These are phyloP conservation scores for Tretioscincus oriximinensis DNA, from an alignment of 2,113 vertebrate genomes.

Conservation along the genomic window DNA sequence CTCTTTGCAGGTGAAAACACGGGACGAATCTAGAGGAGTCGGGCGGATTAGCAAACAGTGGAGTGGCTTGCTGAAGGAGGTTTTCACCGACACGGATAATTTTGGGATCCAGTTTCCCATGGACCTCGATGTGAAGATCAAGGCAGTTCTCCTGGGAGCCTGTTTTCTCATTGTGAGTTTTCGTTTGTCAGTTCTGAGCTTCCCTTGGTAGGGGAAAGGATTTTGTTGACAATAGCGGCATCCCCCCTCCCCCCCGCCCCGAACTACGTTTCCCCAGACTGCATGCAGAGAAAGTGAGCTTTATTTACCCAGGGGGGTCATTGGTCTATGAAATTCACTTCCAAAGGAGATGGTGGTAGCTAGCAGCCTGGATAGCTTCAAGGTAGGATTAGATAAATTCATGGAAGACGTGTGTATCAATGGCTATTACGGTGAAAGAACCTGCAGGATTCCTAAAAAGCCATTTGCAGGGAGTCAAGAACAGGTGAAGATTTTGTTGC, in stretches of 20 bases:
- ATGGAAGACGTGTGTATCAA: too few relatives aligned
- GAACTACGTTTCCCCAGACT: too few relatives aligned
- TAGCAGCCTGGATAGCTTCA: too few relatives aligned
- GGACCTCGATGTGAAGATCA: constrained; percentile 87
- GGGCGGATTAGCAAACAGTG: constrained; percentile 90
- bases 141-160: constrained; percentile 87
- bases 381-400: too few relatives aligned
- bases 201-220: background rate
- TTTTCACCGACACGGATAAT: constrained; percentile 86
- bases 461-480: too few relatives aligned
- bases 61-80: constrained; percentile 82
- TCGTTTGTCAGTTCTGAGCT: accelerated
- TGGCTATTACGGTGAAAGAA: too few relatives aligned
- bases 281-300: background rate
- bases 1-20: constrained; percentile 74
- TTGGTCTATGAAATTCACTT: too few relatives aligned
- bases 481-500: too few relatives aligned
- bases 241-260: too few relatives aligned
- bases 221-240: background rate
- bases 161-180: constrained; percentile 88
- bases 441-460: too few relatives aligned
- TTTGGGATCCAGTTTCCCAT: constrained; percentile 89
- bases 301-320: too few relatives aligned
- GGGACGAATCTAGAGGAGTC: constrained; percentile 68
- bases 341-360: too few relatives aligned